These are phyloP conservation scores for Epinephelus awoara DNA, from an alignment of 2,797 vertebrate genomes.

Conservation along the genomic window DNA sequence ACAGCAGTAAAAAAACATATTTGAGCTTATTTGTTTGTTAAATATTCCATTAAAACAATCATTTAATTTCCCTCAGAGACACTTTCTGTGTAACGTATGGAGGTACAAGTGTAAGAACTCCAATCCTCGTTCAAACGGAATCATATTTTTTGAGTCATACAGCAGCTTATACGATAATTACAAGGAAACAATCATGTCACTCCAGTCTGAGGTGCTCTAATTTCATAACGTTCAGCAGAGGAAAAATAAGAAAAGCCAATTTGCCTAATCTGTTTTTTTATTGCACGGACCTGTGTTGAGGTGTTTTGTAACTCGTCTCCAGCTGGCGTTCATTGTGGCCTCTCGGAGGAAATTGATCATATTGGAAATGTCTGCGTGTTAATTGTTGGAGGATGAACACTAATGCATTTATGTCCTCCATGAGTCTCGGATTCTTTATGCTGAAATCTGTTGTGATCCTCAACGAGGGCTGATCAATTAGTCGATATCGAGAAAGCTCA, in stretches of 20 bases:
- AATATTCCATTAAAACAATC: constrained; percentile 23
- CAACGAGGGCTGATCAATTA: constrained; percentile 2
- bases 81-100: not conserved
- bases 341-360: constrained; percentile 64
- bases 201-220: constrained; percentile 66
- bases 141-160: constrained; percentile 59
- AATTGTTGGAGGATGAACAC: constrained; percentile 37
- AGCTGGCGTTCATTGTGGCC: constrained; percentile 55
- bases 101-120: constrained; percentile 30
- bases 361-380: constrained; percentile 56
- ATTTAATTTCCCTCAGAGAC: constrained; percentile 27
- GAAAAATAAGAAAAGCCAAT: constrained; percentile 78
- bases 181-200: constrained; percentile 69
- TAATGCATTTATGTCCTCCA: constrained; percentile 33
- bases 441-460: constrained; percentile 17
- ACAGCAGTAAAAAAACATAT: constrained; percentile 11
- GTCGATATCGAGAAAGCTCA: not conserved
- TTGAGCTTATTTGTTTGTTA: constrained; percentile 12
- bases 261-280: constrained; percentile 73
- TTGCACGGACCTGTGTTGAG: constrained; percentile 57
- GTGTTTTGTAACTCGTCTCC: constrained; percentile 64
- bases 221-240: constrained; percentile 68
- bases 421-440: not conserved
- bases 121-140: constrained; percentile 53
- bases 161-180: constrained; percentile 67